Base-by-base conservation (phyloP, 2,888 invertebrate species). In the Theretra japonica region DNA sequence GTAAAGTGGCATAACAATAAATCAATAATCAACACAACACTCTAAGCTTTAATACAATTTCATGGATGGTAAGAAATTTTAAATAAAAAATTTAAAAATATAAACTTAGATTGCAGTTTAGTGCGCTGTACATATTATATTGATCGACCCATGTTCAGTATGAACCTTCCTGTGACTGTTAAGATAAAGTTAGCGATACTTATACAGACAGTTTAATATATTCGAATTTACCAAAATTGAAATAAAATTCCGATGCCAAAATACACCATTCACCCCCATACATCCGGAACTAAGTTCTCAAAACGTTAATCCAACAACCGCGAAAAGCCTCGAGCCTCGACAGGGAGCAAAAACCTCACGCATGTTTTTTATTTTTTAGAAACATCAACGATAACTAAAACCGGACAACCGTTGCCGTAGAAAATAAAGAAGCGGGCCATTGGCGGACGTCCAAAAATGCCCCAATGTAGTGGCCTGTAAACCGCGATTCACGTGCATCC, bases 371-470 rank as follows among this genome's bases (percentile, higher is more conserved):
- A 21, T 41, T 62, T 62, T 65, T 65, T 65, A 48, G 41, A 65
- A 65, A 65, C 65, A 65, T 65, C 48, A 65, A 65, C 65, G 62
- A 65, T 41, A 65, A 48, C 62, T 65, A 65, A 48, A 65, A 65
- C 65, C 65, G 62, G 71, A 65, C 53, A 69, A 25, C 3, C 50
- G 65, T 59, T n/a, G 23, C 48, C 33, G 70, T n/a, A 41, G 73
- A 72, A 76, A 80, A 79, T 75, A 76, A 74, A 78, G 73, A 73
- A 65, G 48, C 48, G 71, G 71, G 59, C 53, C 60, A 75, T 79
- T 88, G 88, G 88, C 85, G 65, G 48, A 58, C 73, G 71, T 83
- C 87, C 88, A 88, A 86, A 86, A 85, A 85, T 82, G 75, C 80
- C 79, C 79, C 75, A 78, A 82, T 79, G 77, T 87, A 82, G 78